Evolutionary conservation across 2,888 invertebrate genomes (phyloP).

Genomic region (Subacronicta megacephala): DNA sequence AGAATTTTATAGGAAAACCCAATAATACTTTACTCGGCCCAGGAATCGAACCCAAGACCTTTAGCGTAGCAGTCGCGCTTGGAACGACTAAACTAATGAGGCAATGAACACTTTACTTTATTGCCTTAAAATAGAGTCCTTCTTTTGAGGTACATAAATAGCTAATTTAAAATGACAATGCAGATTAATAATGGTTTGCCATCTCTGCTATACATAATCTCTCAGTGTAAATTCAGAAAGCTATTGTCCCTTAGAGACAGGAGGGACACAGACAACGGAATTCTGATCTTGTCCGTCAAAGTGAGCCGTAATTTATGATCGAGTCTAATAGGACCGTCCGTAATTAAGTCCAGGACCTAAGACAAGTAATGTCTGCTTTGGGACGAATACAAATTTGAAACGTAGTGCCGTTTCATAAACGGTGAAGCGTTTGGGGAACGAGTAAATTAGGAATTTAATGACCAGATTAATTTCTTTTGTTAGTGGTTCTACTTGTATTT

Average conservation of each 20-base stretch:
- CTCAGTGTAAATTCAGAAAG: conserved; percentile 29
- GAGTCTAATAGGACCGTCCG: conserved; percentile 34
- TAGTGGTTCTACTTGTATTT: background rate
- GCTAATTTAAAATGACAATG: too few relatives aligned
- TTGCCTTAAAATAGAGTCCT: too few relatives aligned
- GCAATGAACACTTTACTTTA: too few relatives aligned
- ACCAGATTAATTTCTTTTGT: conserved; percentile 12
- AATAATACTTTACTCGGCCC: too few relatives aligned
- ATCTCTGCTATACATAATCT: conserved; percentile 33
- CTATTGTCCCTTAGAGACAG: conserved; percentile 39
- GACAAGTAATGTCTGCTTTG: conserved; percentile 42
- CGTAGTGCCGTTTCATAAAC: conserved; percentile 38
- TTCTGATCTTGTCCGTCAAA: conserved; percentile 49
- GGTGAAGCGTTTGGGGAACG: conserved; percentile 22
- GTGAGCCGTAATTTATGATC: conserved; percentile 44
- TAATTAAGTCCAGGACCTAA: conserved; percentile 46
- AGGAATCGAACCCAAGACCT: too few relatives aligned
- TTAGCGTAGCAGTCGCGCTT: too few relatives aligned
- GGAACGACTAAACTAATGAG: too few relatives aligned
- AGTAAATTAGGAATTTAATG: conserved; percentile 25
- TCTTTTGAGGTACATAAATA: too few relatives aligned
- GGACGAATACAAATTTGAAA: conserved; percentile 47
- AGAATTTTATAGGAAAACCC: too few relatives aligned
- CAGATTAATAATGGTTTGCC: background rate
- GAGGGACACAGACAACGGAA: conserved; percentile 19